These are phyloP conservation scores for Catalaphyllia jardinei DNA, from an alignment of 64 coral and sea anemone species.

Conservation along the genomic window DNA sequence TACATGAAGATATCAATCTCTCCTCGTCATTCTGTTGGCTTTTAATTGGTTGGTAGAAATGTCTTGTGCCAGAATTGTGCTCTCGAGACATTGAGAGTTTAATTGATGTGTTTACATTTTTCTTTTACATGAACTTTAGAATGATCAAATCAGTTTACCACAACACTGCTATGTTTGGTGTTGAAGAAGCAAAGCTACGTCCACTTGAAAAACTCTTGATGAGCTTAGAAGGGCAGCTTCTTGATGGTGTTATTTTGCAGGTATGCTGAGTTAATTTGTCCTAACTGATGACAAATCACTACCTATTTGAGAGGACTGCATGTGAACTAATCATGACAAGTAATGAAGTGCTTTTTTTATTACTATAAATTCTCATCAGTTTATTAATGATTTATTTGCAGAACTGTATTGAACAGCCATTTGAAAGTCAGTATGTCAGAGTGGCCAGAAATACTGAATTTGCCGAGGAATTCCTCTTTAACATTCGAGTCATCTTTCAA, in stretches of 20 bases:
- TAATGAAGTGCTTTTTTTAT: background rate
- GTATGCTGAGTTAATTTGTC: slow-evolving; percentile 23
- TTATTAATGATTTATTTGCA: slow-evolving; percentile 18
- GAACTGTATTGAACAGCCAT: slow-evolving; percentile 97
- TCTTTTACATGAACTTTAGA: slow-evolving; percentile 19
- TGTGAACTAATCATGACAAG: background rate
- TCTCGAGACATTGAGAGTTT: too few relatives aligned
- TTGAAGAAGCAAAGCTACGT: slow-evolving; percentile 87
- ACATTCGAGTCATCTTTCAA: slow-evolving; percentile 81
- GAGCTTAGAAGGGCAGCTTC: slow-evolving; percentile 96
- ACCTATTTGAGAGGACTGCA: background rate
- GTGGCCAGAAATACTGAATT: slow-evolving; percentile 84
- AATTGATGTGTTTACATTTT: too few relatives aligned
- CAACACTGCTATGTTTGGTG: slow-evolving; percentile 88
- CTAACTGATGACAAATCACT: too few relatives aligned
- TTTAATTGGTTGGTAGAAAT: too few relatives aligned
- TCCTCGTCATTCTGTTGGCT: too few relatives aligned
- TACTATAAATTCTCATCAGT: background rate
- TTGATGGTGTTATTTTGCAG: slow-evolving; percentile 96
- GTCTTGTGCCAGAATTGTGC: too few relatives aligned
- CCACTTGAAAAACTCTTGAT: slow-evolving; percentile 94
- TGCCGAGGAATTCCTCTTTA: slow-evolving; percentile 90
- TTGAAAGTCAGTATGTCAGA: slow-evolving; percentile 67
- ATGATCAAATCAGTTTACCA: slow-evolving; percentile 94
- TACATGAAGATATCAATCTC: too few relatives aligned